Evolutionary conservation across 2,113 vertebrate genomes (phyloP).

Genomic region (Dasypus novemcinctus): DNA sequence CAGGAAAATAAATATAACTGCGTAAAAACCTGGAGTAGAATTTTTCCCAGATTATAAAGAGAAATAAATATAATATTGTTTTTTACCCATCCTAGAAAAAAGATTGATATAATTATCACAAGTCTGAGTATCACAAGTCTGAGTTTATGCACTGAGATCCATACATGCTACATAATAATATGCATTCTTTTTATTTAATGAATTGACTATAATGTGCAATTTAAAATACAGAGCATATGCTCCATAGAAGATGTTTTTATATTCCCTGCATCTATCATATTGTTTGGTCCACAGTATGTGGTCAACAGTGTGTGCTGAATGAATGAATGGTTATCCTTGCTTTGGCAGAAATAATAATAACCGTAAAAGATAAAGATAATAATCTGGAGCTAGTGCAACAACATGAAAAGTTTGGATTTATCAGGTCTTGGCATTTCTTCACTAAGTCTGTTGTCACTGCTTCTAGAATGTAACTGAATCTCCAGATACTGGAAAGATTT

Average conservation of each 20-base stretch:
- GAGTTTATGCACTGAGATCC: not conserved
- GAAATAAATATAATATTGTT: not conserved
- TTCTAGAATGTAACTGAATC: not conserved
- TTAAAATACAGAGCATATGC: not conserved
- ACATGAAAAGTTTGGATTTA: not conserved
- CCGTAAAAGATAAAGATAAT: not conserved
- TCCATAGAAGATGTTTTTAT: not conserved
- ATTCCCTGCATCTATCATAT: not conserved
- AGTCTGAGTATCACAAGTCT: not conserved
- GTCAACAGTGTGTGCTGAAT: not conserved
- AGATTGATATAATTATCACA: not conserved
- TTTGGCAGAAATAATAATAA: not conserved
- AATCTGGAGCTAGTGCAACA: not conserved
- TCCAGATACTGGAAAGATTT: not conserved
- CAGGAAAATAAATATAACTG: not conserved
- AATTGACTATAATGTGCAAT: not conserved
- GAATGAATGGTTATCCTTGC: not conserved
- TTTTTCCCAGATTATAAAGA: not conserved
- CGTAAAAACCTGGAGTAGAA: not conserved
- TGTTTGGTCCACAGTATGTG: not conserved
- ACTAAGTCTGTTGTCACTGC: not conserved
- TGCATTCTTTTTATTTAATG: not conserved
- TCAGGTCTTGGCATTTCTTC: not conserved
- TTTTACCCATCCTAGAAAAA: not conserved
- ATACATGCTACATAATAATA: not conserved